Percentiles rank a stretch among this genome's conserved stretches.
These are phyloP conservation scores for Macropodus opercularis DNA, from an alignment of 2,797 vertebrate genomes.

Conservation along the genomic window DNA sequence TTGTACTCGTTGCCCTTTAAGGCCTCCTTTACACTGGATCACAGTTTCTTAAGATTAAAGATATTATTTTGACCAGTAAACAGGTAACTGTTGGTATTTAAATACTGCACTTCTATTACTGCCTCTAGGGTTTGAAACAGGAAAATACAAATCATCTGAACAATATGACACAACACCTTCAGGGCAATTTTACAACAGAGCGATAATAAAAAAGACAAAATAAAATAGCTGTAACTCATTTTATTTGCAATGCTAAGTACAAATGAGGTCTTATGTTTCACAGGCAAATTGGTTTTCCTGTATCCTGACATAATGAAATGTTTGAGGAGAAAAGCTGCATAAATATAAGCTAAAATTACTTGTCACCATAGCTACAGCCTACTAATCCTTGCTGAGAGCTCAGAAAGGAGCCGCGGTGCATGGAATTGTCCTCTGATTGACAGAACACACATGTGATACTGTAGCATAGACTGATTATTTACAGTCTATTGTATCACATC, in stretches of 20 bases:
- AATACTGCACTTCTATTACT: no score
- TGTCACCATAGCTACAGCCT: conserved; percentile 78
- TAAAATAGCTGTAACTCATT: conserved; percentile 29
- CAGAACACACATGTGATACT: conserved; percentile 42
- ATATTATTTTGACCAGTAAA: not conserved
- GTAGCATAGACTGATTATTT: conserved; percentile 19
- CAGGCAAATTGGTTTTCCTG: conserved; percentile 46
- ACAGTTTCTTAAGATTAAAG: not conserved
- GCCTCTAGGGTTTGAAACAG: not conserved
- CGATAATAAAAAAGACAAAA: not conserved
- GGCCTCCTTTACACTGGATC: not conserved
- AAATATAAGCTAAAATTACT: conserved; percentile 71
- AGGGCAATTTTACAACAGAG: not conserved
- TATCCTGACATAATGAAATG: conserved; percentile 62
- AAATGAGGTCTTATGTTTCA: conserved; percentile 34
- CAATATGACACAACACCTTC: not conserved
- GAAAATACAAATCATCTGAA: not conserved
- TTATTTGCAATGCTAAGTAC: conserved; percentile 35
- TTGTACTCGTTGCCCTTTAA: no score
- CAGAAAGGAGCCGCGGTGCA: conserved; percentile 41
- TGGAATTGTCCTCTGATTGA: conserved; percentile 59
- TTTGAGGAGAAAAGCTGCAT: conserved; percentile 61
- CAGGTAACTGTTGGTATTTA: no score
- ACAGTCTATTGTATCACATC: conserved; percentile 1
- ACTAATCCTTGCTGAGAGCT: conserved; percentile 69